Conservation (phyloP, 2,113 vertebrate species). For the Noturus placidus region DNA sequence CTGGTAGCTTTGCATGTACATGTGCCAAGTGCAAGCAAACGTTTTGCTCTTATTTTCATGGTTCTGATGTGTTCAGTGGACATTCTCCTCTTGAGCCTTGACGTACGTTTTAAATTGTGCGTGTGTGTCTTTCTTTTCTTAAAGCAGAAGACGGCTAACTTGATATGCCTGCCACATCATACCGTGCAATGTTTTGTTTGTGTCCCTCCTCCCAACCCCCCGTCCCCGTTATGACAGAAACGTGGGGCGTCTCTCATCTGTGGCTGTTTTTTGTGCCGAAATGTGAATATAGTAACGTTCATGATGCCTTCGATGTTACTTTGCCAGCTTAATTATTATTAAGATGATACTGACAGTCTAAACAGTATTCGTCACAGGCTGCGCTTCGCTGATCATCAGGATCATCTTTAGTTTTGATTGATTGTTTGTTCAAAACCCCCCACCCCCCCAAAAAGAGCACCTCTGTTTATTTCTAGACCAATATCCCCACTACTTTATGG, state of each 20-base stretch:
- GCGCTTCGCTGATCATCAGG: neutral
- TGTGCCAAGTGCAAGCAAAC: conserved; percentile 80
- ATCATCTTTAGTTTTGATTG: neutral
- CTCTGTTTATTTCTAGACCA: conserved; percentile 19
- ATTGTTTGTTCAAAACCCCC: no score
- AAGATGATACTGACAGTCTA: neutral
- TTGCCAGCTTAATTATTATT: conserved; percentile 17
- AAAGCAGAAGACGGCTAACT: conserved; percentile 28
- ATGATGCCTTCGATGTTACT: conserved; percentile 25
- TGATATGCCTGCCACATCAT: conserved; percentile 16
- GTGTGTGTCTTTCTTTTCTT: conserved; percentile 15
- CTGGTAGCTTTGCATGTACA: conserved; percentile 91
- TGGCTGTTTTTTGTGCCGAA: conserved; percentile 38
- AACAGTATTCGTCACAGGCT: conserved; percentile 30
- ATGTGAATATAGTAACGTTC: conserved; percentile 36
- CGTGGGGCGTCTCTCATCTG: conserved; percentile 33
- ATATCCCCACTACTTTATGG: conserved; percentile 31
- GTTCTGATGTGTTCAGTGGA: conserved; percentile 48
- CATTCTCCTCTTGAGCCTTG: conserved; percentile 45
- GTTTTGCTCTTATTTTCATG: conserved; percentile 50
- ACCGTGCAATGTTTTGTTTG: conserved; percentile 36
- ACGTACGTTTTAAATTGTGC: conserved; percentile 36
- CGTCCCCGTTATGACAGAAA: conserved; percentile 9
- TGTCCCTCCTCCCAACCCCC: no score
- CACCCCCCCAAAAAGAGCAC: neutral